Evolutionary conservation across 2,113 vertebrate genomes (phyloP), one percentile per base, ranked within the genome.

Genomic region (Tragelaphus scriptus): DNA sequence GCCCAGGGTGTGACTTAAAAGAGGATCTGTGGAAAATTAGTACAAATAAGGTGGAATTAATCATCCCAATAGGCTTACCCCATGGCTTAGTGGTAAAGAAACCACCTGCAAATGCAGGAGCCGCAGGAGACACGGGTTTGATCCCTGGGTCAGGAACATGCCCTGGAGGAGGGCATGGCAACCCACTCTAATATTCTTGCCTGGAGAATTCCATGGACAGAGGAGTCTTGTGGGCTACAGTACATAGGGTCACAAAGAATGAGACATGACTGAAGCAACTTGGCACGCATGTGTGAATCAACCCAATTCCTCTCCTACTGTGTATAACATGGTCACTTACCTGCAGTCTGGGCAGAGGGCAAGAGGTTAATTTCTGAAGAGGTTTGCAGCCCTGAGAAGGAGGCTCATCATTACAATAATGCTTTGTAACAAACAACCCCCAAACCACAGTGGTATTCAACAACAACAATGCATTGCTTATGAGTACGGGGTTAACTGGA

Each of bases 331-430:
- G 26, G 30, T 85, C 40, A 61, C 63, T 85, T 75, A 59, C 63
- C 36, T 11, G 51, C 58, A 85, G 1, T 71, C 25, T 28, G 40
- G 53, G 23, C 23, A 88, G 59, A 93, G 59, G 28, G 77, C 3
- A 53, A 19, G 25, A 90, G 21, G n/a, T 75, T 90, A 87, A 94
- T 63, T 94, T 96, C 86, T 61, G 40, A 94, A 92, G 84, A 86
- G 26, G 21, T 26, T 6, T 90, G 61, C 2, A 85, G 68, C 15
- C 26, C 47, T 59, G 4, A 79, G 25, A 23, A 81, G n/a, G 26
- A 65, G 23, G 16, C n/a, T n/a, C n/a, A n/a, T n/a, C n/a, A n/a
- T n/a, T n/a, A 10, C 65, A 36, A 49, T 40, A 59, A 87, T 25
- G 21, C 28, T 86, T 95, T 87, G 40, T 40, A 81, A 92, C 44